These are phyloP conservation scores for Scaeva pyrastri DNA, from an alignment of 2,888 invertebrate genomes.

Conservation along the genomic window DNA sequence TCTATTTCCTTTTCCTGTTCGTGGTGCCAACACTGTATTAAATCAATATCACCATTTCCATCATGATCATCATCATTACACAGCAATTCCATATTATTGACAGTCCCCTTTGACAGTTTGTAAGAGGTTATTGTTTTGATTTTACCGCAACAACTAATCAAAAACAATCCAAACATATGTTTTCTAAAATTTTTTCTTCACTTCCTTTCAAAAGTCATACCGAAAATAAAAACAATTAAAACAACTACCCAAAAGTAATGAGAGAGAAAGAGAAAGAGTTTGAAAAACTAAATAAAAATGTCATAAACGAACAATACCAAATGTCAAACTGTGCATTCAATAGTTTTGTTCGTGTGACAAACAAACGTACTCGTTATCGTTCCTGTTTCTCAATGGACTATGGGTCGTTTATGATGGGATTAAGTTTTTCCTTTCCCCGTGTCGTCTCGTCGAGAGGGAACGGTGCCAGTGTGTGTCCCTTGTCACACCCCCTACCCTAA, in stretches of 20 bases:
- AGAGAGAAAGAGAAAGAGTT: slow-evolving; percentile 28
- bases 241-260: neutral
- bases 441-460: neutral
- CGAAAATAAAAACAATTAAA: neutral
- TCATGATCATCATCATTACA: neutral
- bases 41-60: slow-evolving; percentile 10
- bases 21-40: slow-evolving; percentile 17
- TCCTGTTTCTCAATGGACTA: slow-evolving; percentile 38
- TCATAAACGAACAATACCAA: slow-evolving; percentile 71
- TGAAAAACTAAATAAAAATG: slow-evolving; percentile 63
- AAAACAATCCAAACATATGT: slow-evolving; percentile 72
- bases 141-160: slow-evolving; percentile 69
- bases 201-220: neutral
- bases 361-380: neutral
- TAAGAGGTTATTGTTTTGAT: slow-evolving; percentile 48
- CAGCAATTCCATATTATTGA: neutral
- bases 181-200: slow-evolving; percentile 28
- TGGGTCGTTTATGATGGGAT: slow-evolving; percentile 26
- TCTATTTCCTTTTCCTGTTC: slow-evolving; percentile 22
- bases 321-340: slow-evolving; percentile 67
- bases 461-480: too few species aligned
- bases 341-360: slow-evolving; percentile 26
- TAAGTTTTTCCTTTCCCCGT: slow-evolving; percentile 1
- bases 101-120: slow-evolving; percentile 19
- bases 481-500: neutral